Evolutionary conservation across 2,888 invertebrate species (phyloP), one percentile per base, ranked within the genome.

Genomic region (Plebejus argus): DNA sequence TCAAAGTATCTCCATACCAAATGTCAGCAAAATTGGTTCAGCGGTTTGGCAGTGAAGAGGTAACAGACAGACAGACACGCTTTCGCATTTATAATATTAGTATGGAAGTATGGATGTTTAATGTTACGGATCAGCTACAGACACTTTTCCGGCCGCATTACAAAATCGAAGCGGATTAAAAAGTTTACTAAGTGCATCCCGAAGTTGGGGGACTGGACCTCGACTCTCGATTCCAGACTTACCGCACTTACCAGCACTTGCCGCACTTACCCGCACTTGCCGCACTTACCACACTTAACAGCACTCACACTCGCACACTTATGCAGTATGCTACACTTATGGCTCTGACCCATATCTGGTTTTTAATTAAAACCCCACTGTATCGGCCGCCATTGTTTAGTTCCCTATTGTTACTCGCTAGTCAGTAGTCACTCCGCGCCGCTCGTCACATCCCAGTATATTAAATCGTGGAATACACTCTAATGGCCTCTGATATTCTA

Each of bases 381-480:
- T 66, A 66, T 66, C 66, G 66, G 66, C 28, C 15, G 66, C 66
- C 28, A 66, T 66, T 66, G 66, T 66, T 66, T 15, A 66, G 15
- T 28, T 66, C 66, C 18, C 66, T 66, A 66, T 66, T 66, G 28
- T 66, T 66, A 66, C 28, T 66, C 66, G 28, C 66, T 15, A 28
- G 20, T 61, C 53, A 5, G 5, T 53, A 3, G 18, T 18, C 18
- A 18, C 7, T 20, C n/a, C 58, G 2, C 58, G 20, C 6, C 61
- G 10, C 66, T 66, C 28, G 66, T 66, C 66, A 66, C 66, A 66
- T 66, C 66, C 15, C 28, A 15, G 61, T 20, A 33, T 66, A 66
- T 66, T 66, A 66, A 66, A 66, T 66, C 66, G 66, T 15, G 28
- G 28, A 66, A 66, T 1, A 15, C 15, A n/a, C n/a, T 23, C 61